A percentile compares a stretch with the other conserved stretches of the same genome.
phyloP scores from a whole-genome alignment of 2,113 vertebrate species.

The Prolemur simus region DNA sequence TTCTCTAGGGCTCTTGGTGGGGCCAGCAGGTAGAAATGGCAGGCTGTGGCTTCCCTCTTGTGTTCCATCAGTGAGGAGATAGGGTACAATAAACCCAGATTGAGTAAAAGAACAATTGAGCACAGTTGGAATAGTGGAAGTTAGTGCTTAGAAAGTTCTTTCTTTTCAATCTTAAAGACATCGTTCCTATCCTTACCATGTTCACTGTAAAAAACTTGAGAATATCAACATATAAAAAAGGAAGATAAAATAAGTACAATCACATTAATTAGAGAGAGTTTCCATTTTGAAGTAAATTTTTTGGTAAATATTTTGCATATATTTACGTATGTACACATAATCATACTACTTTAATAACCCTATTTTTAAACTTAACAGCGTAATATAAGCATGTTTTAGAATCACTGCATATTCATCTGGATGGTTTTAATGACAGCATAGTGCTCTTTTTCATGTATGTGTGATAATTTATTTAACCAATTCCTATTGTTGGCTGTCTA shows the following conservation, averaged over 20 bases:
- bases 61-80: slow-evolving; percentile 42
- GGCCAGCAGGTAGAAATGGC: slow-evolving; percentile 60
- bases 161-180: slow-evolving; percentile 48
- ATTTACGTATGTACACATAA: background rate
- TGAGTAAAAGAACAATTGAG: slow-evolving; percentile 54
- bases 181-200: background rate
- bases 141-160: slow-evolving; percentile 48
- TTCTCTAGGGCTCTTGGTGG: background rate
- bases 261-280: background rate
- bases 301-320: slow-evolving; percentile 37
- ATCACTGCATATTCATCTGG: background rate
- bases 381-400: slow-evolving; percentile 20
- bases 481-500: background rate
- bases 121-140: slow-evolving; percentile 49
- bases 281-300: slow-evolving; percentile 7
- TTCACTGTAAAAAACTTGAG: background rate
- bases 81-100: slow-evolving; percentile 57
- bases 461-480: background rate
- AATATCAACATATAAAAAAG: background rate
- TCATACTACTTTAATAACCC: background rate
- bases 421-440: background rate
- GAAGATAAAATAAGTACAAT: background rate
- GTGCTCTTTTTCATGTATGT: slow-evolving; percentile 1
- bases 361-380: background rate
- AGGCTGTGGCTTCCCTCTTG: background rate